Evolutionary conservation across 2,888 invertebrate genomes (phyloP), one percentile per base, ranked within the genome.

Genomic region (Dione vanillae): DNA sequence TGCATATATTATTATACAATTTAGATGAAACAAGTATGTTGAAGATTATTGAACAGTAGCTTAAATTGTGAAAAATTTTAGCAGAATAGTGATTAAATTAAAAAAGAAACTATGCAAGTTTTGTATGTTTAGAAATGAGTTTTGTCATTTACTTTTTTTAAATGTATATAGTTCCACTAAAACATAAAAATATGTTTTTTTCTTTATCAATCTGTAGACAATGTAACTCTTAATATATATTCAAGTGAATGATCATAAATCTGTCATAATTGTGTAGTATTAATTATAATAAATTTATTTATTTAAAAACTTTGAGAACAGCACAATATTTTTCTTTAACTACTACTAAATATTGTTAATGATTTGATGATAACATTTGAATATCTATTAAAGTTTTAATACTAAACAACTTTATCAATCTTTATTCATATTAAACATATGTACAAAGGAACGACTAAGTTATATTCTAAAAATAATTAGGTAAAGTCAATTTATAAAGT

Each of bases 401-500:
- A 16, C 11, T 40, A 40, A 40, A 56, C 6, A 1, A 9, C 16
- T 8, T 8, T 47, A 16, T 9, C 16, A 16, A 16, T n/a, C 27
- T 27, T 27, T 27, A 47, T 9, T 37, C 7, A 6, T 56, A 16
- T 54, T 54, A 54, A 54, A 10, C 37, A 11, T 54, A 56, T 56
- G 54, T 56, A 56, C 56, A 56, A 56, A 56, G 56, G 37, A 56
- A 56, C 16, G 37, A 19, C 37, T 56, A 37, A 40, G 37, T 16
- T 56, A 56, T 40, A 56, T 56, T 56, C 56, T 56, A 56, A 56
- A 61, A 35, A 16, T 45, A 61, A 61, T 61, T 61, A 61, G 45
- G 61, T 61, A 45, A 45, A 40, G 45, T 65, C 65, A 54, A 69
- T 56, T 62, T 61, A 27, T 35, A n/a, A 51, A 62, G 16, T 58